phyloP scores from a whole-genome alignment of 2,113 vertebrate genomes.

The Lophotis ruficrista region DNA sequence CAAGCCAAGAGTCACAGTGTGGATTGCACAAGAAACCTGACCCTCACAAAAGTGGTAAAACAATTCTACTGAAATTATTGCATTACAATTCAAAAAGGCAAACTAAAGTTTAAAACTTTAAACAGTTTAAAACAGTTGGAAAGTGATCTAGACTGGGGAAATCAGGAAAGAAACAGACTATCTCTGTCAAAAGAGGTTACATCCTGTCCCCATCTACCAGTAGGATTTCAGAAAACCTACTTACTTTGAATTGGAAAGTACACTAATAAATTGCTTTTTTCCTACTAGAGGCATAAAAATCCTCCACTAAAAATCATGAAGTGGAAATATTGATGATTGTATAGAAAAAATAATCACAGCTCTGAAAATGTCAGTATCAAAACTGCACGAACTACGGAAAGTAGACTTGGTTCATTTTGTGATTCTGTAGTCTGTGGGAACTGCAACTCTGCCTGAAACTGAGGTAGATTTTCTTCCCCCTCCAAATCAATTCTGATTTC shows the following conservation, averaged over 20 bases:
- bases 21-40: background rate
- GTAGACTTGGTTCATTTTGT: background rate
- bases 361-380: background rate
- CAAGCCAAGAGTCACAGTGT: background rate
- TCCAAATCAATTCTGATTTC: background rate
- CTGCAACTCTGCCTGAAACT: background rate
- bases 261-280: background rate
- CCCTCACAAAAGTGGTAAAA: background rate
- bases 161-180: background rate
- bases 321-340: background rate
- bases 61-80: background rate
- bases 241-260: background rate
- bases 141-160: background rate
- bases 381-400: background rate
- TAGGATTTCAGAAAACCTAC: background rate
- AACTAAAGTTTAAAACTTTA: background rate
- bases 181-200: background rate
- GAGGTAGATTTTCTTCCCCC: background rate
- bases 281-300: background rate
- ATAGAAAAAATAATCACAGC: background rate
- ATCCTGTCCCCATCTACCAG: background rate
- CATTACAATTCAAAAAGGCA: background rate
- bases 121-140: background rate
- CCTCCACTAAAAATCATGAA: background rate
- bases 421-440: background rate